A percentile compares a stretch with the other conserved stretches of the same genome.
Conservation (phyloP, 2,888 invertebrate species). For the Watsonalla cultraria region DNA sequence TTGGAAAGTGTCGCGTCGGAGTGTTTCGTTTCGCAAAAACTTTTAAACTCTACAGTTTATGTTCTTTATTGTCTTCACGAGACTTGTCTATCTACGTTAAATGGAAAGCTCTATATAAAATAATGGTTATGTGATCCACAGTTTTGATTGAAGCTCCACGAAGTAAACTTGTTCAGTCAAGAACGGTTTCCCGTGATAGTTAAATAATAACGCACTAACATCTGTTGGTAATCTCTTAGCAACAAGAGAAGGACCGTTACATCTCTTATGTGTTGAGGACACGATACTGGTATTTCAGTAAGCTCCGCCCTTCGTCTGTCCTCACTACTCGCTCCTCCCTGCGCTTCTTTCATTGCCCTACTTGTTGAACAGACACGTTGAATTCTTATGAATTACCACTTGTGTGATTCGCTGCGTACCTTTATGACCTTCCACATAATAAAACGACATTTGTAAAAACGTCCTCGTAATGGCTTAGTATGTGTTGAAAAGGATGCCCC, state of each 20-base stretch:
- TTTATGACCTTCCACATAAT: conserved; percentile 27
- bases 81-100: conserved; percentile 53
- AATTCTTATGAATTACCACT: conserved; percentile 55
- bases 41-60: conserved; percentile 71
- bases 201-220: conserved; percentile 43
- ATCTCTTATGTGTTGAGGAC: conserved; percentile 56
- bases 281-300: conserved; percentile 64
- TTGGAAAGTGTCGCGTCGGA: conserved; percentile 55
- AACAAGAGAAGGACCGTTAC: conserved; percentile 62
- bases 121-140: conserved; percentile 39
- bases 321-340: conserved; percentile 71
- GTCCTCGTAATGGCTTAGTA: conserved; percentile 17
- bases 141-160: conserved; percentile 36
- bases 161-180: conserved; percentile 27
- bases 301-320: conserved; percentile 64
- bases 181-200: conserved; percentile 31
- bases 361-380: conserved; percentile 61
- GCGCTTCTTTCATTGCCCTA: conserved; percentile 56
- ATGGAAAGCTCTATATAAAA: conserved; percentile 55
- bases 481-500: conserved; percentile 20
- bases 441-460: conserved; percentile 22
- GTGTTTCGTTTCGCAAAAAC: conserved; percentile 59
- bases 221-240: conserved; percentile 55
- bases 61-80: conserved; percentile 69
- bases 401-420: conserved; percentile 52